Evolutionary conservation across 2,113 vertebrate genomes (phyloP), one percentile per base, ranked within the genome.

Genomic region (Tachycineta bicolor): DNA sequence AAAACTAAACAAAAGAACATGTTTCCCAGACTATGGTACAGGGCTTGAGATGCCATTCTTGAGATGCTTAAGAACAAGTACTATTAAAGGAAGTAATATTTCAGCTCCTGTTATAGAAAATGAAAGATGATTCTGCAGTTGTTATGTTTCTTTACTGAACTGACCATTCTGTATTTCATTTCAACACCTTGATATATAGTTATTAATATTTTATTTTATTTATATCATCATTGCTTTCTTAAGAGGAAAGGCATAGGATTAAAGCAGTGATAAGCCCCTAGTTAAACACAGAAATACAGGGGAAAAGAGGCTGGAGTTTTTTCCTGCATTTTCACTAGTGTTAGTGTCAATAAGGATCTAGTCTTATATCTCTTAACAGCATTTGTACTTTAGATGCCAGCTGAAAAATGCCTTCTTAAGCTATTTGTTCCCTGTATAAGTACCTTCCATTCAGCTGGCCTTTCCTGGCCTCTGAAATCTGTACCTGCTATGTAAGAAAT

Each of bases 261-360:
- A 71, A 77, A 52, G 1, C 4, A 78, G 15, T 37, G 1, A n/a
- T 37, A 62, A 78, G 3, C 1, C 2, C 14, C 3, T 15, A 29
- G 5, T 8, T 43, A 89, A 83, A 59, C 8, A 69, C 18, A 78
- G 50, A 90, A 84, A 64, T 34, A 11, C n/a, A 26, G 6, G n/a
- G 15, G 3, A 52, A 63, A 50, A 34, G 0, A 2, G 33, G 8
- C 21, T 71, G 16, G 10, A 1, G 0, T 12, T 77, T 55, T 24
- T 33, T 23, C 31, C 3, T 4, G 68, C 13, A 23, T 25, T 65
- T 29, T 70, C 52, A 34, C 10, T 52, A 34, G 14, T 15, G 11
- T 22, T 37, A 55, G 5, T 23, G 7, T 47, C 58, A 65, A 12
- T 14, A 58, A 63, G 5, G 4, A 56, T 49, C 28, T 39, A 43